These are phyloP conservation scores for Nomada lathburiana DNA, from an alignment of 2,888 invertebrate genomes.

Conservation along the genomic window DNA sequence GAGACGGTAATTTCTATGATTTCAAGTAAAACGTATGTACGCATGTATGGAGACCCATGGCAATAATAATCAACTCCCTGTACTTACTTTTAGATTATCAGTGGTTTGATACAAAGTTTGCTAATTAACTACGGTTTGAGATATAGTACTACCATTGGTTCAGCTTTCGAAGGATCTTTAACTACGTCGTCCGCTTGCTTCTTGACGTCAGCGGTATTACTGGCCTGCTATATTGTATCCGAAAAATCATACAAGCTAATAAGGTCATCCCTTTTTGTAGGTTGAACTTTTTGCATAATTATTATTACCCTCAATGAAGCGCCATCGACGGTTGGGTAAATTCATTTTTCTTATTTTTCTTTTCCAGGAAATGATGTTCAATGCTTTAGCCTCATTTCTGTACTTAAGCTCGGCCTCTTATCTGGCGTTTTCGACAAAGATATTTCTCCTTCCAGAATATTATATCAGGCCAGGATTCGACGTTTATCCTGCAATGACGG, in stretches of 20 bases:
- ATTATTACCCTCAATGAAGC: neutral
- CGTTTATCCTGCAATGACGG: constrained; percentile 95
- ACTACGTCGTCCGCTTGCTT: constrained; percentile 93
- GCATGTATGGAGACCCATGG: neutral
- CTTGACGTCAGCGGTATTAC: constrained; percentile 90
- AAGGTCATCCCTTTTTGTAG: constrained; percentile 93
- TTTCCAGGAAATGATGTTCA: constrained; percentile 92
- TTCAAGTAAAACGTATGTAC: neutral
- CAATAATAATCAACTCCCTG: neutral
- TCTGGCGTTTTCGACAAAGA: constrained; percentile 91
- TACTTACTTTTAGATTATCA: constrained; percentile 87
- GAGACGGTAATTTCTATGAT: constrained; percentile 88
- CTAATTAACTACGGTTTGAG: constrained; percentile 91
- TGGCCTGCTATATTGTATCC: constrained; percentile 92
- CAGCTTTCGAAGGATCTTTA: constrained; percentile 92
- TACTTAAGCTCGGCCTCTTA: constrained; percentile 92
- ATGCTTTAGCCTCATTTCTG: constrained; percentile 90
- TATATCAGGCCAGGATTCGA: constrained; percentile 90
- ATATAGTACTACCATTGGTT: constrained; percentile 90
- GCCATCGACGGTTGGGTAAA: neutral
- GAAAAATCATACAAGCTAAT: constrained; percentile 91
- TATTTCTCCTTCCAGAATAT: constrained; percentile 92
- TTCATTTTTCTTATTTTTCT: neutral
- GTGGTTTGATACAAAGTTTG: constrained; percentile 93
- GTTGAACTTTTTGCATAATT: constrained; percentile 79